Evolutionary conservation across 2,113 vertebrate species (phyloP), one percentile per base, ranked within the genome.

Genomic region (Syrmaticus mikado): DNA sequence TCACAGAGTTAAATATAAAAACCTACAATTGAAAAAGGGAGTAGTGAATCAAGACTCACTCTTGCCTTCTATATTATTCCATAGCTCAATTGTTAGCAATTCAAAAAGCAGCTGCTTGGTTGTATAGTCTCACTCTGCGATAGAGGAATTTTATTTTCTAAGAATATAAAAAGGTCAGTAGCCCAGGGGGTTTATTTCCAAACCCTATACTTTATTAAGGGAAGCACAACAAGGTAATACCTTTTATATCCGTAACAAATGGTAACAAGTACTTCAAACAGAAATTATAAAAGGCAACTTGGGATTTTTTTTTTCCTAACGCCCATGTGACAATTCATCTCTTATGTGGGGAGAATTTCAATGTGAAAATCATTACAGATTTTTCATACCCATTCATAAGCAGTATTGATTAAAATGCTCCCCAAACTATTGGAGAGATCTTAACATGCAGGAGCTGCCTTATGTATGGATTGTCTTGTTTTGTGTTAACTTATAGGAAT

Each of bases 91-190:
- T 92, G 88, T 89, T 64, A 90, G 85, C 64, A 89, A 94, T 94
- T 90, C 52, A 93, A 94, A 96, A 94, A 93, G 73, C 83, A 95
- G 74, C 83, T 96, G 84, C 80, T 92, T 93, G 82, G 78, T 87
- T 93, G 87, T 61, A 87, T 11, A n/a, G 53, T 38, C 64, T 85
- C 72, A 93, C 22, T 86, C 70, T 90, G 55, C 57, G 94, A 80
- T 36, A 89, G 48, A 82, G 28, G 41, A 95, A 82, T 92, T 94
- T 86, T 88, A 92, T 96, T 94, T 95, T 90, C 50, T 82, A 76
- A 89, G 82, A 87, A 82, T 85, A 91, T 43, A 85, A 87, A 95
- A 96, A 91, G 82, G 64, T 94, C 92, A 93, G 87, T 80, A 89
- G 94, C 75, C 84, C 67, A 93, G 32, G 34, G 60, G 82, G 19